Conservation (phyloP, 2,888 invertebrate species). For the Tetragonula carbonaria region DNA sequence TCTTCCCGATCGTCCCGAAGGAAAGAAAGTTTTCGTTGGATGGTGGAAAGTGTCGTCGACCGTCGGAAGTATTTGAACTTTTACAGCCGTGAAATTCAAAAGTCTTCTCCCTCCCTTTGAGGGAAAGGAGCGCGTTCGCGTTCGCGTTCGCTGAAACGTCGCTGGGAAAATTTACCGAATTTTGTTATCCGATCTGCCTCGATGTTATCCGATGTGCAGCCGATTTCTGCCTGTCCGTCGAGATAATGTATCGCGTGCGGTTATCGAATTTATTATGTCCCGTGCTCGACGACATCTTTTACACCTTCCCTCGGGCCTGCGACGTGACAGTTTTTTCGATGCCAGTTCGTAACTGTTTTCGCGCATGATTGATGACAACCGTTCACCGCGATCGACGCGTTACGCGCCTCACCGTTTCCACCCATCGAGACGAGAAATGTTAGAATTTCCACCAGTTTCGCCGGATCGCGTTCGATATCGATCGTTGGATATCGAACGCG, state of each 20-base stretch:
- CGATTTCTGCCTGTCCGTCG: conserved; percentile 1
- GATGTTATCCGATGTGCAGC: too few species aligned
- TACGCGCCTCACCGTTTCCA: background rate
- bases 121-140: background rate
- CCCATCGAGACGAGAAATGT: background rate
- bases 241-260: conserved; percentile 7
- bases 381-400: background rate
- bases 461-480: background rate
- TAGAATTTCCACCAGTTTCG: background rate
- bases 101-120: background rate
- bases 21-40: too few species aligned
- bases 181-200: background rate
- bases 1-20: too few species aligned
- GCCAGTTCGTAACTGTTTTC: conserved; percentile 13
- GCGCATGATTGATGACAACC: conserved; percentile 41
- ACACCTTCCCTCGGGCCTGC: background rate
- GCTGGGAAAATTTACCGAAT: background rate
- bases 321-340: conserved; percentile 38
- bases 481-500: conserved; percentile 1
- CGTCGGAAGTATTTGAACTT: too few species aligned
- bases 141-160: too few species aligned
- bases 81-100: too few species aligned
- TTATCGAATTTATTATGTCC: conserved; percentile 45
- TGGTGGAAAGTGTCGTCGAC: too few species aligned
- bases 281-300: conserved; percentile 11